A percentile compares a stretch with the other conserved stretches of the same genome.
Conservation (phyloP, 2,113 vertebrate genomes). For the Oncorhynchus kisutch region DNA sequence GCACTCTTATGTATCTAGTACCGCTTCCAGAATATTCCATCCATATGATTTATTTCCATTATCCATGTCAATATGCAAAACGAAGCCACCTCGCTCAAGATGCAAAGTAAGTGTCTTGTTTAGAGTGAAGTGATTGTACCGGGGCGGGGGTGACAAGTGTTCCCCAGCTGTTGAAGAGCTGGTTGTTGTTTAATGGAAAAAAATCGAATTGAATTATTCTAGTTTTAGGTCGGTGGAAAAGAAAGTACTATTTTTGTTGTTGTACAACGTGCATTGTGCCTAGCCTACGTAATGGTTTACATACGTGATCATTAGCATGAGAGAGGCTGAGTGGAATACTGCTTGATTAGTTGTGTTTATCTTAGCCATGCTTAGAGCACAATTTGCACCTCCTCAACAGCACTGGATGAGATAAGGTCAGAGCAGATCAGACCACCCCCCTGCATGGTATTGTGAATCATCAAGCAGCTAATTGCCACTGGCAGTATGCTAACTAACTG, state of each 20-base stretch:
- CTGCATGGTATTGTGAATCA: constrained; percentile 46
- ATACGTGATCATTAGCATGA: constrained; percentile 43
- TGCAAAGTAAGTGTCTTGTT: constrained; percentile 16
- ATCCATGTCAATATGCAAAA: constrained; percentile 27
- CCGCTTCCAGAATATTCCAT: background rate
- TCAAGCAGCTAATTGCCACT: constrained; percentile 52
- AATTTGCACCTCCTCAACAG: constrained; percentile 32
- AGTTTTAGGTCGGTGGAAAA: background rate
- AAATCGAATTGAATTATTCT: constrained; percentile 9
- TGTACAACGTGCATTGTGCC: constrained; percentile 15
- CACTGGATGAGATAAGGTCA: constrained; percentile 15
- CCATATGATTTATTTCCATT: constrained; percentile 38
- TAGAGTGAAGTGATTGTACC: constrained; percentile 8
- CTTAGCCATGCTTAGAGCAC: constrained; percentile 30
- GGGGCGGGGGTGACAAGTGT: constrained; percentile 10
- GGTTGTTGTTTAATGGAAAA: constrained; percentile 21
- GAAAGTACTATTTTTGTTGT: background rate
- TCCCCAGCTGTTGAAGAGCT: constrained; percentile 3
- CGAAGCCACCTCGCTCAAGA: constrained; percentile 14
- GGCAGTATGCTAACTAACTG: constrained; percentile 43
- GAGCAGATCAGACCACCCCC: constrained; percentile 41
- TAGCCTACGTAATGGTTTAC: constrained; percentile 24
- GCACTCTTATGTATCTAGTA: background rate
- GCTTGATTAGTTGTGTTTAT: constrained; percentile 53
- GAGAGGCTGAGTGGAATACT: constrained; percentile 32